Evolutionary conservation across 35 echinoderm and acorn worm species (phyloP), one percentile per base, ranked within the genome.

Genomic region (Lytechinus variegatus): DNA sequence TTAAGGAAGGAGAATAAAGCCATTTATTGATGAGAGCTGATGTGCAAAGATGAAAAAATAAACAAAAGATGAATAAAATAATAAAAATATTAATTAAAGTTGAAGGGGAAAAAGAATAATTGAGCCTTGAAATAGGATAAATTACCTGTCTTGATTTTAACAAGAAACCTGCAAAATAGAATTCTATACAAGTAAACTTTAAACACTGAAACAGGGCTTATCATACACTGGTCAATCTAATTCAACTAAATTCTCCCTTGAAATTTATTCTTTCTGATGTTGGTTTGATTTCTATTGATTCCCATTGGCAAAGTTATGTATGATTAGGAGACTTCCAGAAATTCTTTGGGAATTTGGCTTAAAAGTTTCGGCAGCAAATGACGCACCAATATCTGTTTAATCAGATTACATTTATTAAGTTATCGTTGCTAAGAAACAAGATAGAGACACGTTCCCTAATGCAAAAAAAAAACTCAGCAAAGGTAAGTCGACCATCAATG

Each of bases 1-100:
- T 79, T 79, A 24, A 24, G 66, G 66, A n/a, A 79, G 19, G 66
- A 79, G n/a, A 79, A 24, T 24, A 79, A 79, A 24, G 66, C 66
- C 56, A 58, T 58, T 58, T 58, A 58, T 9, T 9, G 56, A 58
- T 79, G 66, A 79, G 6, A 79, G n/a, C 66, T 14, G 21, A 79
- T 79, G 24, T 16, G 8, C 66, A 79, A 24, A 79, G 16, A 79
- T 79, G 66, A 79, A 79, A 79, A 5, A 79, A 79, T 44, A n/a
- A 79, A 79, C 66, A 79, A 79, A 79, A n/a, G 66, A 79, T 79
- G 66, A 79, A 79, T 79, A 79, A 79, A 79, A 79, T 24, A 79
- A 79, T 79, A 79, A 79, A 79, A 79, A 24, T 79, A 10, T 7
- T 7, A 24, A 24, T 79, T 79, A 24, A 79, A 79, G 66, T 24